Conservation (phyloP, 2,113 vertebrate species). For the Coptodon bakossiorum region DNA sequence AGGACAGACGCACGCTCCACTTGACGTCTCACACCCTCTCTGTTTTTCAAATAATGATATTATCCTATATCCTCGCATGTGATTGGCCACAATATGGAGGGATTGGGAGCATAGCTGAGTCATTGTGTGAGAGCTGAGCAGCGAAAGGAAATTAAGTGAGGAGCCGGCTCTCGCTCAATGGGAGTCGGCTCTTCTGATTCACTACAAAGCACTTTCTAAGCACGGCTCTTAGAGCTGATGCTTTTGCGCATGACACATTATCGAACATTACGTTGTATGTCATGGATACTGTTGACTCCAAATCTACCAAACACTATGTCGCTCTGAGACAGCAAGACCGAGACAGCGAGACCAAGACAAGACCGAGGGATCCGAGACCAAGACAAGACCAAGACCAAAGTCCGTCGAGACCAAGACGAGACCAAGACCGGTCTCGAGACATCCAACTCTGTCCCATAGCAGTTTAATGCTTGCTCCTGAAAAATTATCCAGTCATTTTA, state of each 20-base stretch:
- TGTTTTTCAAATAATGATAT: rapidly evolving
- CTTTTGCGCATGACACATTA: background rate
- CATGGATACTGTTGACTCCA: background rate
- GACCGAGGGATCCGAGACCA: background rate
- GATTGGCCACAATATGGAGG: background rate
- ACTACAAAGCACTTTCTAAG: background rate
- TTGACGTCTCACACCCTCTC: rapidly evolving
- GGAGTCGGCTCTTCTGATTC: background rate
- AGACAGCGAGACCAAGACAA: background rate
- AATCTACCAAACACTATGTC: background rate
- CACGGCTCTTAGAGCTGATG: background rate
- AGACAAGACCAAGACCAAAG: too few relatives aligned
- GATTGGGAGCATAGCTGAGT: too few relatives aligned
- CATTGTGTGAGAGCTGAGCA: rapidly evolving
- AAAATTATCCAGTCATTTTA: background rate
- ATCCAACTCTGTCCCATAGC: background rate
- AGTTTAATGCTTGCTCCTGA: background rate
- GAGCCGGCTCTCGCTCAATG: background rate
- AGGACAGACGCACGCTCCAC: background rate
- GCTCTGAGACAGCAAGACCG: background rate
- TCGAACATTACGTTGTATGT: rapidly evolving
- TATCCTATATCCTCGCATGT: too few relatives aligned
- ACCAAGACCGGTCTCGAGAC: background rate
- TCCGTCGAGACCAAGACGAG: background rate
- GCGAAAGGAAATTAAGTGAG: background rate